phyloP scores from a whole-genome alignment of 2,113 vertebrate genomes.

The Limanda limanda region DNA sequence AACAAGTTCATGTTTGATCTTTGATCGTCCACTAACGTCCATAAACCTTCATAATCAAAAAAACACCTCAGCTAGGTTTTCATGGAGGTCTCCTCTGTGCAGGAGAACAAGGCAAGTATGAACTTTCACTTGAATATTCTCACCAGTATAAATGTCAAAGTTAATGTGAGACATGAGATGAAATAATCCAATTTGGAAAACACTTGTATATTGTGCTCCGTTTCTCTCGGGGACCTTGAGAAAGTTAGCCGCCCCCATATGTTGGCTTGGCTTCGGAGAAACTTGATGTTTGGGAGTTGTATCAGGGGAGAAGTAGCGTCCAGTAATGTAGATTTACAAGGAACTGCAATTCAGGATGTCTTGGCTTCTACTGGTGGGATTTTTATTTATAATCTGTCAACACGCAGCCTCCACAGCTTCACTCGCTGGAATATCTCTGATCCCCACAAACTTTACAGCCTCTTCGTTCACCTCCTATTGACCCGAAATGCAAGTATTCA shows the following conservation, averaged over 20 bases:
- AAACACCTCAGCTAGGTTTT: neutral
- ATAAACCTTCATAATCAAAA: neutral
- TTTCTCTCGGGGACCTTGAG: neutral
- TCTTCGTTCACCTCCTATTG: too few species aligned
- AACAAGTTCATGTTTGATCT: neutral
- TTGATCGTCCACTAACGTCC: neutral
- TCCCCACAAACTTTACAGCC: too few species aligned
- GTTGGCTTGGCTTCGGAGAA: neutral
- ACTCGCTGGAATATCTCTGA: neutral
- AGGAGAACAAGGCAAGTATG: too few species aligned
- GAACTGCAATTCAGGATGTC: neutral
- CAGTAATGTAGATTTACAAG: neutral
- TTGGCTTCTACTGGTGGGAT: neutral
- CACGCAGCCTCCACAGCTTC: too few species aligned
- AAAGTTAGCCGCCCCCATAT: neutral
- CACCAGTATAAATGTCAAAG: neutral
- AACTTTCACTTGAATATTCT: neutral
- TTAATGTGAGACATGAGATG: neutral
- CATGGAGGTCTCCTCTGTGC: too few species aligned
- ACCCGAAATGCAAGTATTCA: too few species aligned
- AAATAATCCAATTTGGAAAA: too few species aligned
- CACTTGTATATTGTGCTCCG: neutral
- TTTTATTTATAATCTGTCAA: too few species aligned
- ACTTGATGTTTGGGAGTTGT: neutral
- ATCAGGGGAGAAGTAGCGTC: neutral